Evolutionary conservation across 2,113 vertebrate species (phyloP), one percentile per base, ranked within the genome.

Genomic region (Rhinolophus sinicus): DNA sequence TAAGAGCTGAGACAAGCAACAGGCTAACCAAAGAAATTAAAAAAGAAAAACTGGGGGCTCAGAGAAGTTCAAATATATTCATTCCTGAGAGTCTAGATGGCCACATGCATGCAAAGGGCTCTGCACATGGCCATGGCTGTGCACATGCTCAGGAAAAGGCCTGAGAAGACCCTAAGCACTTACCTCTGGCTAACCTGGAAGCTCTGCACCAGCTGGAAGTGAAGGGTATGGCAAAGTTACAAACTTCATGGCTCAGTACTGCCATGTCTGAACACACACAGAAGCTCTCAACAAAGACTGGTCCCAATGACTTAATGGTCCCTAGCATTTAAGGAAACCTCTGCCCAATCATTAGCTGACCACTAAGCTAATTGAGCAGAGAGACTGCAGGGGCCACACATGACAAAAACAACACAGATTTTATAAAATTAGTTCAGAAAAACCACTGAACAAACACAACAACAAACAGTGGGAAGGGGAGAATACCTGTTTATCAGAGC

Each of bases 41-140:
- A 83, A 69, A 30, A 24, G 11, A 76, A 95, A 83, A 76, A 30
- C 21, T n/a, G 33, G 40, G 33, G 11, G 8, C 11, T 88, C 15
- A 82, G 38, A 76, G 88, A 95, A 95, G 33, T 33, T 88, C 38
- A 16, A 65, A 73, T 70, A 94, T 44, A 92, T 58, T 58, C 65
- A 92, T 58, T 58, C 65, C 47, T 73, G 56, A 78, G 44, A 80
- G 38, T 50, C 24, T 35, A 76, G 11, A 67, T 28, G 8, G 75
- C 24, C 47, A 50, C 15, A 47, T 80, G 28, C 47, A 64, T 72
- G 14, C 77, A n/a, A 14, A 90, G 44, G 88, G 18, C 33, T 50
- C 8, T 33, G 62, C 73, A 62, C 10, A 62, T 72, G 19, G 13
- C 28, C n/a, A 62, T 5, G 28, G 30, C 12, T 67, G 47, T 44